Conservation (phyloP, 2,113 vertebrate species). For the Saimiri boliviensis region DNA sequence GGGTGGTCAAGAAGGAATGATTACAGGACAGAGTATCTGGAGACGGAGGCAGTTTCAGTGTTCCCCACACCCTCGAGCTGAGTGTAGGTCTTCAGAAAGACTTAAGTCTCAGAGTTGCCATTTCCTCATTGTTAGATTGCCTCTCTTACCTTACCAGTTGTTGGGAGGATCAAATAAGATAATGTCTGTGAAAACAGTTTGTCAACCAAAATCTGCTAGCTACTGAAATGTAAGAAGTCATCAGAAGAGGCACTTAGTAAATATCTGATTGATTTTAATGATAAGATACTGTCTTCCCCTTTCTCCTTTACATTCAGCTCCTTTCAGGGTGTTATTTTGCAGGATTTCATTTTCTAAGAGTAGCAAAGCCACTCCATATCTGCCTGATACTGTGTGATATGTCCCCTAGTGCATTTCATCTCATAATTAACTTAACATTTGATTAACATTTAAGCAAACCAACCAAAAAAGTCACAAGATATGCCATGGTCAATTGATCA, state of each 20-base stretch:
- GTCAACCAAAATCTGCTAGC: conserved; percentile 26
- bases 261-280: conserved; percentile 47
- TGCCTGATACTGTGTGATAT: neutral
- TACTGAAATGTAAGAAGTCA: conserved; percentile 23
- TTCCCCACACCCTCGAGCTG: neutral
- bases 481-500: neutral
- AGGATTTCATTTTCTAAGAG: conserved; percentile 58
- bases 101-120: neutral
- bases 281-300: neutral
- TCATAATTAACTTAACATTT: neutral
- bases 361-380: neutral
- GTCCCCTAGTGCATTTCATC: neutral
- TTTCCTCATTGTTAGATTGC: conserved; percentile 16
- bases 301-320: neutral
- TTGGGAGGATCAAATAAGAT: conserved; percentile 25
- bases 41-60: neutral
- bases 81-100: neutral
- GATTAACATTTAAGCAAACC: conserved; percentile 32
- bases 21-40: neutral
- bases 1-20: neutral
- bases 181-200: conserved; percentile 39
- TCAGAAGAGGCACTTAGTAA: conserved; percentile 35
- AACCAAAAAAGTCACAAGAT: neutral
- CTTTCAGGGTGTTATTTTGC: conserved; percentile 15
- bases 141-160: neutral